Percentiles rank a stretch among this genome's conserved stretches.
These are phyloP conservation scores for Lethenteron camtschaticum DNA, from an alignment of 2,113 vertebrate species.

Conservation along the genomic window DNA sequence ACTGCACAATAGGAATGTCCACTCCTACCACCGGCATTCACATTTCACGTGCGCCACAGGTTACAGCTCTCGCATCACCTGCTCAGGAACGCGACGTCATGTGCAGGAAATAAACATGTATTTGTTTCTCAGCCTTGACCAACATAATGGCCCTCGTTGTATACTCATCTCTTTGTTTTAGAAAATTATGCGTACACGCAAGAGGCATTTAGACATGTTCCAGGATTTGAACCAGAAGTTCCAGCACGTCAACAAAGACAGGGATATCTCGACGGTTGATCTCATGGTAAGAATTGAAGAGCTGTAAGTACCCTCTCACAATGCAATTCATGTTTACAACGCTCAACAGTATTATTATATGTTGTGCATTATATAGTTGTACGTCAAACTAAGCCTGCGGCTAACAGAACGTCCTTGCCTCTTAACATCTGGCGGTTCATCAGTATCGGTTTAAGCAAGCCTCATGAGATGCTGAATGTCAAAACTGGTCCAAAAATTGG, in stretches of 20 bases:
- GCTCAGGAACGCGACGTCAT: not conserved
- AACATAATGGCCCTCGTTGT: not conserved
- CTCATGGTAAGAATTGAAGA: not conserved
- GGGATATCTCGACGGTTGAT: not conserved
- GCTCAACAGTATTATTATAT: too few species aligned
- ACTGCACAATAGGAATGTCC: not conserved
- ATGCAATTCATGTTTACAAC: too few species aligned
- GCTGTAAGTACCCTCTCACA: too few species aligned
- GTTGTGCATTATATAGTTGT: too few species aligned
- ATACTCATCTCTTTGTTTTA: not conserved
- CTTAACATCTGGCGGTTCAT: too few species aligned
- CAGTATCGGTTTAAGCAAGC: too few species aligned
- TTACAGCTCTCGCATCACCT: too few species aligned
- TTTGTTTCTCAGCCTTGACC: not conserved
- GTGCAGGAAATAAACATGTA: not conserved
- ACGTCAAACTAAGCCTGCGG: too few species aligned
- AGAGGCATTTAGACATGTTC: slow-evolving; percentile 4
- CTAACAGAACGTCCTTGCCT: too few species aligned
- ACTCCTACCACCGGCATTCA: not conserved
- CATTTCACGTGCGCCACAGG: not conserved
- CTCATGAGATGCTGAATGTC: too few species aligned
- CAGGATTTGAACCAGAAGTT: slow-evolving; percentile 2
- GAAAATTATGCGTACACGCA: slow-evolving; percentile 3
- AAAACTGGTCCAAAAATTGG: too few species aligned
- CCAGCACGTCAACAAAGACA: not conserved